Evolutionary conservation across 2,113 vertebrate genomes (phyloP), one percentile per base, ranked within the genome.

Genomic region (Panthera leo): DNA sequence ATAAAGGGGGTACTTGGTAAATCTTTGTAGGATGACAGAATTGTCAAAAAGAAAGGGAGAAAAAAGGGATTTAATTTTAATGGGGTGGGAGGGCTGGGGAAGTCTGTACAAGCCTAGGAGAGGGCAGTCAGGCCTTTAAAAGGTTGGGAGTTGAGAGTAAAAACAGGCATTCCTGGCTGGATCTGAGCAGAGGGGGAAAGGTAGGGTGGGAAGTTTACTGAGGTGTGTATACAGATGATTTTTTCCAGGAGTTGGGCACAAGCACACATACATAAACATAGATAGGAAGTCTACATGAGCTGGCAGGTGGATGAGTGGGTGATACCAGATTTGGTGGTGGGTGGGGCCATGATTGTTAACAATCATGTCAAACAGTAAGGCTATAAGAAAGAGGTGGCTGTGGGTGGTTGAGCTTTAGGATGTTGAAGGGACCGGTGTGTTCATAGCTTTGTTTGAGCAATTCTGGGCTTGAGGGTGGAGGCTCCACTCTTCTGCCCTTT

Each of bases 261-360:
- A 16, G 85, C 16, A 53, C 31, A 34, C 29, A 2, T 42, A 42
- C 2, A 18, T 29, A 94, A 83, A 97, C 25, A 92, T 55, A 84
- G 93, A 93, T 92, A 97, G 79, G 79, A 96, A 96, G 78, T 67
- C 55, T 21, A 27, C 25, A 0, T 34, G 58, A 89, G 48, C 42
- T 87, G 83, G 85, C 67, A 92, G 85, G 92, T 79, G 71, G 65
- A 48, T 14, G 79, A 96, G 85, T 96, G 82, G 78, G 91, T 92
- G 89, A 45, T 48, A 9, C 12, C 70, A 34, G 78, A 79, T 85
- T 94, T 75, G 48, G 68, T 94, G 61, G 61, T 96, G 89, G 42
- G 70, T 73, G 65, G 84, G 51, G 25, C 42, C 71, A 61, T 89
- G 51, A 83, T 68, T 84, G 27, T 82, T 86, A 65, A 61, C 21